phyloP scores from a whole-genome alignment of 1,140 invertebrate genomes.

The Plodia interpunctella region DNA sequence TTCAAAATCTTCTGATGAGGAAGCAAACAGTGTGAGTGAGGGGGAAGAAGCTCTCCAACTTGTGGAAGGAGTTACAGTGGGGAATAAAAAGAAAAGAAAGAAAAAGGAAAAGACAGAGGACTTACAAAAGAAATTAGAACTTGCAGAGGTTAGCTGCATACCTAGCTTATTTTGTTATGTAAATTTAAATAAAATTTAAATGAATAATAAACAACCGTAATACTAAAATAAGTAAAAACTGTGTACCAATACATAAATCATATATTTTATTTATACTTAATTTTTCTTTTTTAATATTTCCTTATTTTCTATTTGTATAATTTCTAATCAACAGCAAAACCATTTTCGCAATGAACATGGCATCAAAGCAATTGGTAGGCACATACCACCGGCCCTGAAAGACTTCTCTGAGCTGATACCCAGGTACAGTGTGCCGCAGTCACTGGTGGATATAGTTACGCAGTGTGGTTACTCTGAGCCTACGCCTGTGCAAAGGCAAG shows the following conservation, averaged over 20 bases:
- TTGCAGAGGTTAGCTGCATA: constrained; percentile 71
- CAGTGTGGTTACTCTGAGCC: constrained; percentile 87
- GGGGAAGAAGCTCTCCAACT: constrained; percentile 32
- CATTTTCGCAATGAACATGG: constrained; percentile 85
- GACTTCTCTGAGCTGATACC: constrained; percentile 83
- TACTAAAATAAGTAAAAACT: too few relatives aligned
- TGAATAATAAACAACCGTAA: too few relatives aligned
- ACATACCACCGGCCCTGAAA: constrained; percentile 85
- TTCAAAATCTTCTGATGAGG: constrained; percentile 35
- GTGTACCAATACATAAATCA: too few relatives aligned
- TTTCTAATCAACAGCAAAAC: constrained; percentile 80
- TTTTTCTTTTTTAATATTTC: too few relatives aligned
- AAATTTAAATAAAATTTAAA: too few relatives aligned
- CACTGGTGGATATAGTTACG: constrained; percentile 85
- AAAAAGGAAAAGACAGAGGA: constrained; percentile 52
- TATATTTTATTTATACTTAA: too few relatives aligned
- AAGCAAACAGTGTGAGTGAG: constrained; percentile 16
- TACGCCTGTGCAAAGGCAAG: constrained; percentile 97
- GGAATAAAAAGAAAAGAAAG: constrained; percentile 43
- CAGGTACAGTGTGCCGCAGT: constrained; percentile 77
- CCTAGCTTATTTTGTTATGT: background rate
- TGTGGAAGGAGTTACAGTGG: constrained; percentile 42
- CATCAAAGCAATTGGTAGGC: constrained; percentile 87
- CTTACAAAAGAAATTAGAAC: constrained; percentile 62
- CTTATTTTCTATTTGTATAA: too few relatives aligned